A percentile compares a stretch with the other conserved stretches of the same genome.
phyloP scores from a whole-genome alignment of 2,113 vertebrate genomes.

The Pterocles gutturalis region DNA sequence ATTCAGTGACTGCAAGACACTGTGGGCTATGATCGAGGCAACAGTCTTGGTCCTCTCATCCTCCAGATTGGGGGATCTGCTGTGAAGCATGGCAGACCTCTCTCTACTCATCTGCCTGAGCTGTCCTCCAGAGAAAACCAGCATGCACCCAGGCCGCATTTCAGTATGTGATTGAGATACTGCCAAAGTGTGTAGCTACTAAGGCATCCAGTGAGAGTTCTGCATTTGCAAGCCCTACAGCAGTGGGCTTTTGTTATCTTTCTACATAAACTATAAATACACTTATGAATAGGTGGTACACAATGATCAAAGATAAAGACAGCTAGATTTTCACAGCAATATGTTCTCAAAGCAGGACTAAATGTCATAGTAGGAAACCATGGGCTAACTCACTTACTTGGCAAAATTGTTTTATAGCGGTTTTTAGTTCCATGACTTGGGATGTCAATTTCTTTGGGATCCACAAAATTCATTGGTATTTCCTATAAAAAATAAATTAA shows the following conservation, averaged over 20 bases:
- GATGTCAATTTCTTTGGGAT: constrained; percentile 94
- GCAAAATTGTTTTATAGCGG: constrained; percentile 96
- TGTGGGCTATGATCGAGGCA: background rate
- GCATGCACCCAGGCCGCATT: background rate
- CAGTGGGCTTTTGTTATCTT: background rate
- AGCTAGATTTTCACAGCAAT: background rate
- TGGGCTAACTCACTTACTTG: constrained; percentile 86
- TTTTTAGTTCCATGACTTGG: constrained; percentile 95
- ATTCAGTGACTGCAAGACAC: background rate
- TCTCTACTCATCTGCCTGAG: background rate
- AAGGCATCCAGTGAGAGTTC: background rate
- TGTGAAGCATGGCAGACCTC: background rate
- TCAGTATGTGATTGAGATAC: background rate
- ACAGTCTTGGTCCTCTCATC: background rate
- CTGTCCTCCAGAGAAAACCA: background rate
- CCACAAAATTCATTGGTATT: constrained; percentile 99
- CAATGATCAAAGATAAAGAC: background rate
- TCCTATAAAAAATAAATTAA: constrained; percentile 83
- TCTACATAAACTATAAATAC: background rate
- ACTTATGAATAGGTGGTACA: background rate
- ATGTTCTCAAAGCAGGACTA: background rate
- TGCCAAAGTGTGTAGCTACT: background rate
- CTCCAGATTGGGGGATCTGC: background rate
- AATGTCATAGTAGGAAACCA: background rate
- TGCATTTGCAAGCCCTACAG: background rate